Evolutionary conservation across 2,888 invertebrate genomes (phyloP), one percentile per base, ranked within the genome.

Genomic region (Dasypogon diadema): DNA sequence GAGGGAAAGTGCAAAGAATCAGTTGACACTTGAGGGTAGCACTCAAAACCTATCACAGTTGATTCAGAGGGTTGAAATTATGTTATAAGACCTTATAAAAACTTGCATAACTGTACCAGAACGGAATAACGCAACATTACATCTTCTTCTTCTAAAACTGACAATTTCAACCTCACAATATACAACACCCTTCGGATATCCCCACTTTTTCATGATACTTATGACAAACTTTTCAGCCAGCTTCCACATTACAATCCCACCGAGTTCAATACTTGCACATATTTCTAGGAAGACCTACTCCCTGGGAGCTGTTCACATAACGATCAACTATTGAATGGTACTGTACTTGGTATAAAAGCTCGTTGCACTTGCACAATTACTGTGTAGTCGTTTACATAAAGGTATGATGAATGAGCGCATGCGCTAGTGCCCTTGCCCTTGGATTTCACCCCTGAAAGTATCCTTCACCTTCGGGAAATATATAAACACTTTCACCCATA

Each of bases 361-460:
- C 30, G 46, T 54, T 73, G 46, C 46, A 21, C 54, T 60, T 68
- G 58, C 76, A 60, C 42, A 77, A 48, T 63, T 58, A 70, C 68
- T 37, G 63, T 55, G 75, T 70, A 24, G 74, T 55, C 58, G 55
- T 26, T 56, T 30, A 54, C 21, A 54, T 26, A 21, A 30, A 10
- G 34, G 18, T 42, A 42, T 46, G 46, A 21, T 24, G 22, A 24
- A 10, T 22, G 46, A 24, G 83, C 85, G 85, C 85, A 85, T 83
- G 84, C 83, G 81, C 81, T 78, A 77, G 81, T 82, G 84, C 84
- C 84, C 85, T 84, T 85, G 85, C 84, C 85, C 85, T 85, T 85
- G 84, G 84, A 83, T 80, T 80, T 80, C 80, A 77, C 77, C 76
- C 78, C 74, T 75, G 77, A 65, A 65, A 65, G 65, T 65, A 65